Base-by-base conservation (phyloP, 2,888 invertebrate species). In the Plagiodera versicolora region DNA sequence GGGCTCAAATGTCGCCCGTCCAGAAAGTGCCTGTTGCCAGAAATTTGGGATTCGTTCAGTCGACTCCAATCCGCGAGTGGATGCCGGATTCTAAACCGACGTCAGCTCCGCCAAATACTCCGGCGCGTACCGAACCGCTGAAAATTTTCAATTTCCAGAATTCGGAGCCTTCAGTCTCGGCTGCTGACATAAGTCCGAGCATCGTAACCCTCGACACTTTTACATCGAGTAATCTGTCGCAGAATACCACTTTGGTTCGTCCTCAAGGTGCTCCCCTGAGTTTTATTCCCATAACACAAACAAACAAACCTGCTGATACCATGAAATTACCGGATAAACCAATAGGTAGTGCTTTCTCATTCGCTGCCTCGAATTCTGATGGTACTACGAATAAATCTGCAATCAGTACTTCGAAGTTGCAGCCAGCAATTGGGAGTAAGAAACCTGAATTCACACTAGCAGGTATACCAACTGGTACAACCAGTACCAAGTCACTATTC, bases 41-140 rank as follows among this genome's bases (percentile, higher is more conserved):
- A 60, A 66, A 62, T 48, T 59, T 71, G 19, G 65, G 69, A 58
- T 76, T 76, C 60, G 57, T 64, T 3, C 73, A 75, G 51, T 73
- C 74, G 10, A 72, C 74, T 24, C 75, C 73, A 9, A 65, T 71
- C 2, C 59, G 59, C 9, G 44, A 50, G 1, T 16, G 5, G 14
- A 51, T 24, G 4, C 48, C 35, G 45, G 66, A 66, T 2, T 24
- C 57, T 9, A 65, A 59, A 32, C 64, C 61, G n/a, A 60, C 61
- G 5, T 28, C 28, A 17, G 56, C 53, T 6, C 61, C 62, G 1
- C 61, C 63, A 14, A 65, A 64, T 24, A 65, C 65, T 1, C 63
- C 63, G 2, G 61, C 56, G 1, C 56, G 56, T 35, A 24, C 39
- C 1, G 64, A 65, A 19, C 10, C 56, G 16, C 17, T 39, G 6